Evolutionary conservation across 2,113 vertebrate species (phyloP), one percentile per base, ranked within the genome.

Genomic region (Manacus vitellinus): DNA sequence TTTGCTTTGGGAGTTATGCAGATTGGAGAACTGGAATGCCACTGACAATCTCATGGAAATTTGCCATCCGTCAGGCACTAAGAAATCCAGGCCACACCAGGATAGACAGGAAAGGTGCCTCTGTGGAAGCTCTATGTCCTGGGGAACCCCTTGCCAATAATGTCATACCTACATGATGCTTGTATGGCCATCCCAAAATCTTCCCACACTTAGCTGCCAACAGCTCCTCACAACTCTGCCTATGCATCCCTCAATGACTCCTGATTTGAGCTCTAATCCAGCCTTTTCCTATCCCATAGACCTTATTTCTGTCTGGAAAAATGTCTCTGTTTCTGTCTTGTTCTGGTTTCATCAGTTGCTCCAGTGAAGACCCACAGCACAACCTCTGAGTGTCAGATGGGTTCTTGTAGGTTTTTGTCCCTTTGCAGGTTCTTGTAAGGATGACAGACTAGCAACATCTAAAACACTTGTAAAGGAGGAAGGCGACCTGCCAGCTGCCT

Each of bases 141-240:
- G 28, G 56, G 31, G 51, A 77, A 37, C 4, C 8, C 41, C 18
- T 71, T 9, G 8, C 46, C 56, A 67, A 0, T 8, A 71, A 13
- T 12, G 6, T 25, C 14, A 6, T 1, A 49, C 9, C 12, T 49
- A 8, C 1, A 5, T 31, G 74, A 54, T n/a, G 24, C 27, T 31
- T 68, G 37, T 23, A 25, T 9, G 55, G 22, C n/a, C 46, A 51
- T 43, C 27, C 43, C 4, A 0, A 85, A 85, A 63, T 2, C 14
- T 71, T 63, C 71, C 74, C 44, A 2, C 23, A 13, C 18, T 66
- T 63, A 56, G 30, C 47, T 88, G 25, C 47, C 76, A 88, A 44
- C 0, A 6, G 17, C 37, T 91, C 28, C 70, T 81, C 80, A 75
- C 30, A 90, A 19, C 33, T 51, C 54, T 61, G 30, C 35, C 14